phyloP scores from a whole-genome alignment of 1,140 invertebrate genomes.

The Zaprionus ornatus region DNA sequence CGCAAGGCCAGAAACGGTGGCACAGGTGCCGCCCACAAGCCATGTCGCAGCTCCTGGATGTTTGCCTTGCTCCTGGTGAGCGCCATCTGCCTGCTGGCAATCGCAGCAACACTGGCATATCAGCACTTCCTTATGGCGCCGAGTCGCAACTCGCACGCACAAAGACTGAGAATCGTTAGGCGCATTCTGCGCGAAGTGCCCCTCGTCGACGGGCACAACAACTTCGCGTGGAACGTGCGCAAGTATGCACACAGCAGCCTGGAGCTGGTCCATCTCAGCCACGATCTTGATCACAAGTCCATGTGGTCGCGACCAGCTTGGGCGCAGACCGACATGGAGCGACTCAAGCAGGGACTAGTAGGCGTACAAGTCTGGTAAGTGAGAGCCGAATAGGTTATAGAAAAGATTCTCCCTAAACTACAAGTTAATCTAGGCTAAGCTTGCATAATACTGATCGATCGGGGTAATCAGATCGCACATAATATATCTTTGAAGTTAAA shows the following conservation, averaged over 20 bases:
- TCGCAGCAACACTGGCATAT: conserved; percentile 75
- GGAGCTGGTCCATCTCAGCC: conserved; percentile 90
- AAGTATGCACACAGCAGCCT: conserved; percentile 93
- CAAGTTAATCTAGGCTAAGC: no score
- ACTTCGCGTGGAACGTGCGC: conserved; percentile 93
- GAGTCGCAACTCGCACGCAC: conserved; percentile 85
- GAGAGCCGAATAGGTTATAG: background rate
- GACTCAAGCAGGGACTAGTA: conserved; percentile 91
- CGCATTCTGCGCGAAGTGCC: conserved; percentile 87
- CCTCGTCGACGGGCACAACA: conserved; percentile 91
- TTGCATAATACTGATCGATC: no score
- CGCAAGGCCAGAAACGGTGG: conserved; percentile 50
- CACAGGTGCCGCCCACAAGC: conserved; percentile 48
- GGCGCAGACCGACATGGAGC: conserved; percentile 95
- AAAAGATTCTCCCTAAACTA: no score
- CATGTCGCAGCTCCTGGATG: conserved; percentile 70
- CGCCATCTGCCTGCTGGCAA: conserved; percentile 71
- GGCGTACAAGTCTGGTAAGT: conserved; percentile 90
- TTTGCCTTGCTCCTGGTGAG: conserved; percentile 71
- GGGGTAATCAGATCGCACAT: no score
- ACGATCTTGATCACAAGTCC: conserved; percentile 88
- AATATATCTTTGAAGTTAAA: no score
- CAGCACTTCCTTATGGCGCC: conserved; percentile 84
- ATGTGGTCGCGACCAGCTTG: conserved; percentile 92
- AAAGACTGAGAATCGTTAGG: conserved; percentile 85